A percentile compares a stretch with the other conserved stretches of the same genome.
These are phyloP conservation scores for Solenopsis fugax DNA, from an alignment of 1,140 invertebrate species.

Conservation along the genomic window DNA sequence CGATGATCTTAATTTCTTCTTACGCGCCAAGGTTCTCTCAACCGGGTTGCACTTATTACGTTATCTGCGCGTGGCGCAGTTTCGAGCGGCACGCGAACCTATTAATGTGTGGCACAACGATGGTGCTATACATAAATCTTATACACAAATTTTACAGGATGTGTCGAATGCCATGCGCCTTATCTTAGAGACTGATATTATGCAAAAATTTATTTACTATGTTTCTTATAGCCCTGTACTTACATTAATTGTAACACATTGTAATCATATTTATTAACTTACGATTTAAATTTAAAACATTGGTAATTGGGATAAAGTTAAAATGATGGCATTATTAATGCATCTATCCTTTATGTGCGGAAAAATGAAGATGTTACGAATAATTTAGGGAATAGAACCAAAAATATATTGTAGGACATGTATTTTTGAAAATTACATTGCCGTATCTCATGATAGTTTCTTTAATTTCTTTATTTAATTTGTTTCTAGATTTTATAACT, in stretches of 20 bases:
- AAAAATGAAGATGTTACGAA: not conserved
- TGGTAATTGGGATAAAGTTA: not conserved
- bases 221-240: not conserved
- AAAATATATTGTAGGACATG: not conserved
- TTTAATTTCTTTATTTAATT: conserved; percentile 1
- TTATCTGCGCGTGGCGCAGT: not conserved
- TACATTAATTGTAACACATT: not conserved
- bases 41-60: conserved; percentile 41
- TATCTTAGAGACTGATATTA: not conserved
- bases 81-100: conserved; percentile 54
- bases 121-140: conserved; percentile 21
- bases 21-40: conserved; percentile 65
- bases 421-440: not conserved
- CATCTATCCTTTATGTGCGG: not conserved
- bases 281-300: not conserved
- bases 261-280: conserved; percentile 5
- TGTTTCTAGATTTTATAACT: conserved; percentile 9
- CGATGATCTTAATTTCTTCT: conserved; percentile 71
- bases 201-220: not conserved
- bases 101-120: not conserved
- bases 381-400: not conserved
- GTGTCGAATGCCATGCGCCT: not conserved
- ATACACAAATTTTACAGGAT: not conserved
- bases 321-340: not conserved
- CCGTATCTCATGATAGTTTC: not conserved